Evolutionary conservation across 2,113 vertebrate species (phyloP), one percentile per base, ranked within the genome.

Genomic region (Engraulis encrasicolus): DNA sequence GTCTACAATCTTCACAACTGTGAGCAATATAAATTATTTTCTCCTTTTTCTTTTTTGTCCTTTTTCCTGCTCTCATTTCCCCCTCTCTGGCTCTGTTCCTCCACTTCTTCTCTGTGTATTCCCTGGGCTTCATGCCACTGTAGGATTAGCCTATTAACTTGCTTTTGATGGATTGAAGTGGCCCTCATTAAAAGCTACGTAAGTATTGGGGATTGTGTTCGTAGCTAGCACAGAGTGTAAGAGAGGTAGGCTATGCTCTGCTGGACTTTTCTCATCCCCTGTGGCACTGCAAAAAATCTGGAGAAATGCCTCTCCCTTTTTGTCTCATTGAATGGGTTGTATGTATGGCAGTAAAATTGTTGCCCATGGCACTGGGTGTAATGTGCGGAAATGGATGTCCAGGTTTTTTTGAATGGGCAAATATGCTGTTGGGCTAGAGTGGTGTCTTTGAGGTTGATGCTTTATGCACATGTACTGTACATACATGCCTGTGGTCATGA

Each of bases 131-230:
- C 48, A 40, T 78, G 31, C 27, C 11, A 23, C 2, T 49, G 71
- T 61, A 45, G 78, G 50, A 81, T 18, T 36, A 50, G 20, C 5
- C 74, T 50, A 79, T 79, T 86, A 49, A 78, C 14, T 49, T 58
- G 78, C 81, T 78, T 80, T 20, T 5, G 23, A 81, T 78, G 4
- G 81, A 34, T 83, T 82, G 79, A 77, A 79, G 40, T 2, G 17
- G 77, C 19, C 20, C 20, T 83, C 54, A 86, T 83, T 80, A 58
- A 81, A 85, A 78, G 11, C 40, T 50, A 9, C 23, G 6, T 50
- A 45, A 52, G 49, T 6, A 23, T 50, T 79, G 6, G 34, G 50
- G n/a, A 36, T 20, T 36, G 50, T 31, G 11, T 31, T 31, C 34
- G 14, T 45, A 45, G 40, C n/a, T n/a, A n/a, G n/a, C n/a, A n/a